Base-by-base conservation (phyloP, 2,113 vertebrate species). In the Eudyptes chrysolophus region DNA sequence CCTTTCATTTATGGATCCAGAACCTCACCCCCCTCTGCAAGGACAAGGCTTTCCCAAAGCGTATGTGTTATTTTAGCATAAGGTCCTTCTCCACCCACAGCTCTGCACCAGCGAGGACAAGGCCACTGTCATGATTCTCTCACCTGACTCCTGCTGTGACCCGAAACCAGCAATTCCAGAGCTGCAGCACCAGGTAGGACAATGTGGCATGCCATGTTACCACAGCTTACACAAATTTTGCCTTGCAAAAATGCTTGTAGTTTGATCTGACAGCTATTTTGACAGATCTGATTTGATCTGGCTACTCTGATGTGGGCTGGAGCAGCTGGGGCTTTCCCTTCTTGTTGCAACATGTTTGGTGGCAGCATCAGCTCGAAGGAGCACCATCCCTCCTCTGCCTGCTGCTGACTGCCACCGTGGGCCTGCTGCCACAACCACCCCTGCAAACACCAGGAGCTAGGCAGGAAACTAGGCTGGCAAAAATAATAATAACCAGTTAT, bases 151-250 rank as follows among this genome's bases (percentile, higher is more conserved):
- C 70, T 30, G 54, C 18, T n/a, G 68, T 1, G 6, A 51, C 24
- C 65, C 7, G 0, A 76, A 82, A 10, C 20, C 74, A 71, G 57
- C 48, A 51, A 17, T 9, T 57, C 48, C 62, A 65, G 57, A 79
- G 49, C 81, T 87, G 84, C 84, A 78, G 72, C 77, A 49, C 32
- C 48, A 69, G 25, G 75, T 3, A 66, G 80, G 44, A 90, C 69
- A 48, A 9, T 0, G 0, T 7, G 42, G 51, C 22, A 40, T 3
- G 42, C 46, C 5, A 1, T 0, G 14, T 15, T 46, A 17, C 32
- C 62, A 25, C 19, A 34, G 42, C 54, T 87, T 24, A 48, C 12
- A 38, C 38, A 83, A 11, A 72, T 16, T 71, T 27, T 74, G 90
- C 65, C 66, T 85, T 58, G 61, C 71, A 75, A 77, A 80, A n/a